Conservation (phyloP, 1,140 invertebrate genomes). For the Idris sp. region DNA sequence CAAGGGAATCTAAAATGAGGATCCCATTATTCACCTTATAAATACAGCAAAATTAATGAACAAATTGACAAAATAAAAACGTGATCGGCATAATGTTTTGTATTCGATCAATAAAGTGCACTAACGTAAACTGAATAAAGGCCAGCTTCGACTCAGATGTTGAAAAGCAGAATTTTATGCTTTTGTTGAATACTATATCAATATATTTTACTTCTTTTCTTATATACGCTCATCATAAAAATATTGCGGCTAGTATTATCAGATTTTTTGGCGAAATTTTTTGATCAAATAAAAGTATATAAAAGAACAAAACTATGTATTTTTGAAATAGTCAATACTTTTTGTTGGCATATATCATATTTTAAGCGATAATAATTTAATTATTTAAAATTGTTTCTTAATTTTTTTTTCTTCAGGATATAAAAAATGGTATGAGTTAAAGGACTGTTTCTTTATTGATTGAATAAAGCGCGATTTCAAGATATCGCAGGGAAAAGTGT, state of each 20-base stretch:
- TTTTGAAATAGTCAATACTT: no score
- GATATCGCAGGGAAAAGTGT: no score
- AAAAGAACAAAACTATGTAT: no score
- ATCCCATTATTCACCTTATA: neutral
- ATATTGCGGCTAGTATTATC: neutral
- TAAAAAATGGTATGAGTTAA: no score
- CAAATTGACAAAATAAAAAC: constrained; percentile 27
- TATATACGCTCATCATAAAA: neutral
- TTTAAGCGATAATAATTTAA: no score
- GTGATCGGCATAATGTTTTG: constrained; percentile 22
- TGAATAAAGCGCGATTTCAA: no score
- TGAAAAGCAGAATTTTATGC: constrained; percentile 1
- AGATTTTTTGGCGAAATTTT: neutral
- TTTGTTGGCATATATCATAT: no score
- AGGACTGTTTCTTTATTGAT: no score
- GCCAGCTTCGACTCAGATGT: constrained; percentile 6
- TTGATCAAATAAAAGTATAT: no score
- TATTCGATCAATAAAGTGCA: constrained; percentile 21
- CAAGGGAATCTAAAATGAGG: neutral
- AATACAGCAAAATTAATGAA: constrained; percentile 34
- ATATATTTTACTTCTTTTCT: neutral
- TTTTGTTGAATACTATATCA: neutral
- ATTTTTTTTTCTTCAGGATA: no score
- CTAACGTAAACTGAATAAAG: constrained; percentile 19
- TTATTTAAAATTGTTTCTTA: no score